phyloP scores from a whole-genome alignment of 2,888 invertebrate species.

The Thecocarcelia acutangulata region DNA sequence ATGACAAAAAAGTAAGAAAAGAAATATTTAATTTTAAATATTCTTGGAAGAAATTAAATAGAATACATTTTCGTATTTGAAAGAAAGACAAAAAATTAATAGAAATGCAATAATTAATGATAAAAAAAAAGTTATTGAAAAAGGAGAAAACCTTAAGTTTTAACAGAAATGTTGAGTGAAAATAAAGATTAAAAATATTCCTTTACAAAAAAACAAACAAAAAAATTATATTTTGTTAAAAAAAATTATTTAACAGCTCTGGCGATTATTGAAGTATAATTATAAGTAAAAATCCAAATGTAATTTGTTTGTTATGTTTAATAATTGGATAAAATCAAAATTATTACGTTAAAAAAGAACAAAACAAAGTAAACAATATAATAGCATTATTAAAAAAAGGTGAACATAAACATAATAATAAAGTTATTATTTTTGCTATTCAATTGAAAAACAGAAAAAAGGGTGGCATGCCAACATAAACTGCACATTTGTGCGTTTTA shows the following conservation, averaged over 20 bases:
- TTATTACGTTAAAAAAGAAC: constrained; percentile 23
- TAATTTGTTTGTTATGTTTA: constrained; percentile 63
- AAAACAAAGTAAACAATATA: constrained; percentile 49
- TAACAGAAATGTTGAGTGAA: constrained; percentile 30
- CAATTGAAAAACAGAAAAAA: too few species aligned
- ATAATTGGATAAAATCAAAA: constrained; percentile 33
- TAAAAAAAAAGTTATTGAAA: constrained; percentile 27
- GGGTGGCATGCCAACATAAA: too few species aligned
- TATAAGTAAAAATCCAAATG: constrained; percentile 48
- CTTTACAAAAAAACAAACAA: neutral
- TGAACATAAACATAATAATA: neutral
- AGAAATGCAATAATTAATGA: constrained; percentile 73
- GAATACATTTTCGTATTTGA: constrained; percentile 62
- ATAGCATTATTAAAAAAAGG: constrained; percentile 1
- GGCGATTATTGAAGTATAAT: neutral
- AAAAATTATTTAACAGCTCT: constrained; percentile 1
- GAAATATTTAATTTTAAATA: constrained; percentile 1
- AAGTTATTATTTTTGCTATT: too few species aligned
- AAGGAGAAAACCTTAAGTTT: constrained; percentile 71
- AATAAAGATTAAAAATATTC: neutral
- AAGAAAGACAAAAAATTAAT: constrained; percentile 69
- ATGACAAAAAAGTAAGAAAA: constrained; percentile 19
- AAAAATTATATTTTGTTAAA: neutral
- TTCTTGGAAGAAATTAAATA: constrained; percentile 17
- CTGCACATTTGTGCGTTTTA: too few species aligned